phyloP scores from a whole-genome alignment of 2,888 invertebrate genomes.

The Xanthia icteritia region DNA sequence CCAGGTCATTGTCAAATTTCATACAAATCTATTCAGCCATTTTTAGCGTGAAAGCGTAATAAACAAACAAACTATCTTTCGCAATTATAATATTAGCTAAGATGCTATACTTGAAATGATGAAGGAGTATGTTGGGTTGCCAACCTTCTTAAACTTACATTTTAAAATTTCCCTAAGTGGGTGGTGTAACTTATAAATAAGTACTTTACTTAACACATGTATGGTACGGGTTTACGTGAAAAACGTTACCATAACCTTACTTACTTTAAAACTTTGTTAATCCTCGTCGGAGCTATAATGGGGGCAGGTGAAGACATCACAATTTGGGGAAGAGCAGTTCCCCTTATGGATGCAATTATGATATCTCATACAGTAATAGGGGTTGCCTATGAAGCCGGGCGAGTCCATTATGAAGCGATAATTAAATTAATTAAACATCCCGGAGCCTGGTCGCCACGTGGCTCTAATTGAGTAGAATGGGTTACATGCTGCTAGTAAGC shows the following conservation, averaged over 20 bases:
- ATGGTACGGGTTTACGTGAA: background rate
- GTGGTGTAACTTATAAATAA: too few relatives aligned
- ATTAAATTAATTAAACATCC: constrained; percentile 54
- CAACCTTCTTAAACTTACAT: too few relatives aligned
- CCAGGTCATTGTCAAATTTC: too few relatives aligned
- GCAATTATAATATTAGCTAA: too few relatives aligned
- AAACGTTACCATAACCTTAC: background rate
- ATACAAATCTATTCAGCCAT: too few relatives aligned
- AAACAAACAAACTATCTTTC: too few relatives aligned
- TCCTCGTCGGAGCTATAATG: too few relatives aligned
- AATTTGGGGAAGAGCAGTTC: constrained; percentile 21
- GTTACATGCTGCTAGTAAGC: constrained; percentile 34
- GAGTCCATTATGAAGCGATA: constrained; percentile 54
- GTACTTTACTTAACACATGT: background rate
- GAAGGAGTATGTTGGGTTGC: too few relatives aligned
- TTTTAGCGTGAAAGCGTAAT: too few relatives aligned
- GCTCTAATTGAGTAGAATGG: constrained; percentile 41
- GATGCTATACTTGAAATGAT: background rate
- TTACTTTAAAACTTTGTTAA: background rate
- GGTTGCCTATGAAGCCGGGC: constrained; percentile 28
- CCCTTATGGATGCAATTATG: constrained; percentile 43
- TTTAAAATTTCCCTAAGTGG: too few relatives aligned
- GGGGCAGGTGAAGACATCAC: constrained; percentile 30
- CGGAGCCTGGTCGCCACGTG: constrained; percentile 46
- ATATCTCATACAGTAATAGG: constrained; percentile 40